These are phyloP conservation scores for Axinella damicornis DNA, from an alignment of 37 sponge, comb jelly and placozoan genomes.

Conservation along the genomic window DNA sequence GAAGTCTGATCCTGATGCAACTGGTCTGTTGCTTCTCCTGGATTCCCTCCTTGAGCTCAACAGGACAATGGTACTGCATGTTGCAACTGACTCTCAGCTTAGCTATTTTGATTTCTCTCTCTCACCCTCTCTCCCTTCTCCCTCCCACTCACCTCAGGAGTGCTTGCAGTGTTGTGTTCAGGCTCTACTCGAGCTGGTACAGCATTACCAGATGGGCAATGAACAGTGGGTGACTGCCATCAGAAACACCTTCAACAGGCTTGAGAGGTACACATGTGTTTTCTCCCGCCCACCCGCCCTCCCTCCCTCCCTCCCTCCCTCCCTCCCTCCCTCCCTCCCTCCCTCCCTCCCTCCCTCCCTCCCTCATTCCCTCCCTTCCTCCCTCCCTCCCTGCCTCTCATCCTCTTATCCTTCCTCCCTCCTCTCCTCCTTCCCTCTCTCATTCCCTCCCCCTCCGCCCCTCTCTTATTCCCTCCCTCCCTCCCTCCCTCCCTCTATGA, in stretches of 20 bases:
- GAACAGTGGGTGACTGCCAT: constrained; percentile 49
- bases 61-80: neutral
- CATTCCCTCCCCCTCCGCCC: no score
- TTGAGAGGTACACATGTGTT: constrained; percentile 24
- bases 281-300: neutral
- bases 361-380: neutral
- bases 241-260: neutral
- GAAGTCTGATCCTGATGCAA: neutral
- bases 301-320: neutral
- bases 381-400: neutral
- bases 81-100: no score
- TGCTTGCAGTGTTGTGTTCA: constrained; percentile 28
- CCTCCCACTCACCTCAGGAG: constrained; percentile 13
- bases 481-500: neutral
- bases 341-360: neutral
- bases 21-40: constrained; percentile 39
- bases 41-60: constrained; percentile 29
- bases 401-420: neutral
- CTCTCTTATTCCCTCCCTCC: neutral
- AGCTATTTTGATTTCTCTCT: neutral
- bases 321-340: neutral
- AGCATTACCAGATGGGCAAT: constrained; percentile 30
- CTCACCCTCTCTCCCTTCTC: neutral
- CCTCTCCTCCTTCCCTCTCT: no score
- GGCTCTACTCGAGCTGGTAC: constrained; percentile 28